Percentiles rank a stretch among this genome's conserved stretches.
phyloP scores from a whole-genome alignment of 2,888 invertebrate genomes.

The Drosophila barbarae region DNA sequence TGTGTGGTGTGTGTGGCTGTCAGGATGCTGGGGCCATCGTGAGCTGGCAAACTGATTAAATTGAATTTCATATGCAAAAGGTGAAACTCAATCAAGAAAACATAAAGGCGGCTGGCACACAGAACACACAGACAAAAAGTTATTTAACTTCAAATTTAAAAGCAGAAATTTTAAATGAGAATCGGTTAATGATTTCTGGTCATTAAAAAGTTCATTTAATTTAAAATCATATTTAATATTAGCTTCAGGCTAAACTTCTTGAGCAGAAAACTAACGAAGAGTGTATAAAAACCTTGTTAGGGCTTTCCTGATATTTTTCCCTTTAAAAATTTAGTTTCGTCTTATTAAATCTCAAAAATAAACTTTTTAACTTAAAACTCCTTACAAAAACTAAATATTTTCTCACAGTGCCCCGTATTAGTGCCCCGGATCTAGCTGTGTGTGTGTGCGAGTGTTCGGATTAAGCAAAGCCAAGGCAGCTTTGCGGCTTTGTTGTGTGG shows the following conservation, averaged over 20 bases:
- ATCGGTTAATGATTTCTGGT: constrained; percentile 10
- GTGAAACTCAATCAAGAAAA: constrained; percentile 72
- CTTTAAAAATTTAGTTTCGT: no score
- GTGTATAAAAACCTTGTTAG: no score
- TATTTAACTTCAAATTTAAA: no score
- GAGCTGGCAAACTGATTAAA: constrained; percentile 69
- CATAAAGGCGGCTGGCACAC: constrained; percentile 55
- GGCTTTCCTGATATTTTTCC: no score
- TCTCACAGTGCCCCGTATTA: constrained; percentile 22
- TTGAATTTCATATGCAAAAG: constrained; percentile 73
- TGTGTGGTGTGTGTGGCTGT: constrained; percentile 22
- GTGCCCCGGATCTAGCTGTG: constrained; percentile 22
- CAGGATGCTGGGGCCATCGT: constrained; percentile 29
- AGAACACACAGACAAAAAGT: constrained; percentile 30
- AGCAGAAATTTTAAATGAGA: constrained; percentile 7
- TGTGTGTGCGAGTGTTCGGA: constrained; percentile 41
- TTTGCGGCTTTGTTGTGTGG: constrained; percentile 61
- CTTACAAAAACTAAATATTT: neutral
- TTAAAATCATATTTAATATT: neutral
- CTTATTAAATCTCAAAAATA: neutral
- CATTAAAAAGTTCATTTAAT: neutral
- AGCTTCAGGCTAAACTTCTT: neutral
- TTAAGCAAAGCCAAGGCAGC: constrained; percentile 63
- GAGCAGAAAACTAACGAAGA: neutral
- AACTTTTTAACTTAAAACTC: neutral